Evolutionary conservation across 2,888 invertebrate genomes (phyloP).

Genomic region (Ichneumon xanthorius): DNA sequence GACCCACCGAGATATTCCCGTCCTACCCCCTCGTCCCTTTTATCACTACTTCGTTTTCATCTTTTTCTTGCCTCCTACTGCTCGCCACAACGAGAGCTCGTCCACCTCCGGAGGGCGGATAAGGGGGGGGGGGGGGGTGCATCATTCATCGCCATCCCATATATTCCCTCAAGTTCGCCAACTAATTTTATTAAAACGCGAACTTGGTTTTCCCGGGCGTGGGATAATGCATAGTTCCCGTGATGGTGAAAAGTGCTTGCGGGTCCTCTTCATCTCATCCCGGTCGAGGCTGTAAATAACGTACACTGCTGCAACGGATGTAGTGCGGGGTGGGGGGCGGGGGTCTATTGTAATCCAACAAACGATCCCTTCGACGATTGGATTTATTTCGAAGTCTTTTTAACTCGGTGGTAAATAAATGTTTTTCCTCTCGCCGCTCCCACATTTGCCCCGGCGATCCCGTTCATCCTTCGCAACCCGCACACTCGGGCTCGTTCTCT

Average conservation of each 20-base stretch:
- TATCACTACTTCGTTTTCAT: conserved; percentile 55
- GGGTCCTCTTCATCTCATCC: neutral
- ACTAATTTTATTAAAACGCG: conserved; percentile 80
- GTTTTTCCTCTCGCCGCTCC: neutral
- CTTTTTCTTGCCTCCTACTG: conserved; percentile 9
- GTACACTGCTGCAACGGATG: neutral
- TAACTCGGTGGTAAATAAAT: conserved; percentile 1
- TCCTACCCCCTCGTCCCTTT: neutral
- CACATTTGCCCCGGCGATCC: neutral
- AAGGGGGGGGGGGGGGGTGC: conserved; percentile 37
- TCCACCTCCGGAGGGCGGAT: conserved; percentile 7
- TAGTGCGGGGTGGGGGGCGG: no score
- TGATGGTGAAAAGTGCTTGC: conserved; percentile 29
- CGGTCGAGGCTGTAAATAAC: neutral
- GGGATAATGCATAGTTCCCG: conserved; percentile 29
- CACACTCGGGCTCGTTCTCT: neutral
- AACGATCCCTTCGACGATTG: conserved; percentile 3
- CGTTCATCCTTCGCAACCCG: neutral
- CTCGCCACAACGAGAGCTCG: neutral
- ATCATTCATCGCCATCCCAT: conserved; percentile 76
- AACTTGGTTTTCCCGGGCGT: conserved; percentile 50
- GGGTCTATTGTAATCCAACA: conserved; percentile 1
- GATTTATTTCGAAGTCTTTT: neutral
- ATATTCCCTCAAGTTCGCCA: conserved; percentile 76
- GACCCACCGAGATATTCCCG: conserved; percentile 16